Evolutionary conservation across 2,888 invertebrate species (phyloP).

Genomic region (Taphrorychus bicolor): DNA sequence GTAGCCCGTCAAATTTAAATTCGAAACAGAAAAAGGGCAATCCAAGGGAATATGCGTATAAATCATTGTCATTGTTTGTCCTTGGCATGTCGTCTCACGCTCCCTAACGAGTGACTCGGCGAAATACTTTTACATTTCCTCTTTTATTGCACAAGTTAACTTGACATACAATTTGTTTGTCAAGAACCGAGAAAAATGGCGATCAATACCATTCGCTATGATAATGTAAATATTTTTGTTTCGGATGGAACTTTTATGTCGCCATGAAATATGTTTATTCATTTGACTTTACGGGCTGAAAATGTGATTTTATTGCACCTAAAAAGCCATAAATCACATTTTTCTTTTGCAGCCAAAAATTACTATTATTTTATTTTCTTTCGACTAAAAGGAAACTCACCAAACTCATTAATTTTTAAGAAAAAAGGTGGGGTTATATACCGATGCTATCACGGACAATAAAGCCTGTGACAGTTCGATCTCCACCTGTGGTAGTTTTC

Average conservation of each 20-base stretch:
- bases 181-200: slow-evolving; percentile 1
- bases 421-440: no score
- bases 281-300: no score
- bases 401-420: no score
- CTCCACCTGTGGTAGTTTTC: no score
- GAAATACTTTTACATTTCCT: slow-evolving; percentile 10
- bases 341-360: no score
- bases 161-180: slow-evolving; percentile 10
- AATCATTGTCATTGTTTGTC: slow-evolving; percentile 9
- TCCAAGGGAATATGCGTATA: background rate
- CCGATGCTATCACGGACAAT: no score
- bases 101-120: slow-evolving; percentile 9
- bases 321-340: no score
- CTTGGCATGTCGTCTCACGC: background rate
- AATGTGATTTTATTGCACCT: no score
- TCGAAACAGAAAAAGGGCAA: background rate
- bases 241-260: background rate
- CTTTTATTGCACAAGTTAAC: slow-evolving; percentile 11
- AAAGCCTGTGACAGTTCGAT: no score
- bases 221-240: slow-evolving; percentile 4
- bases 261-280: background rate
- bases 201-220: slow-evolving; percentile 2
- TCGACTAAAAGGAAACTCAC: no score
- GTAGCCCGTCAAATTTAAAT: background rate
- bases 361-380: no score